A percentile compares a stretch with the other conserved stretches of the same genome.
Conservation (phyloP, 2,113 vertebrate species). For the Siphamia tubifer region DNA sequence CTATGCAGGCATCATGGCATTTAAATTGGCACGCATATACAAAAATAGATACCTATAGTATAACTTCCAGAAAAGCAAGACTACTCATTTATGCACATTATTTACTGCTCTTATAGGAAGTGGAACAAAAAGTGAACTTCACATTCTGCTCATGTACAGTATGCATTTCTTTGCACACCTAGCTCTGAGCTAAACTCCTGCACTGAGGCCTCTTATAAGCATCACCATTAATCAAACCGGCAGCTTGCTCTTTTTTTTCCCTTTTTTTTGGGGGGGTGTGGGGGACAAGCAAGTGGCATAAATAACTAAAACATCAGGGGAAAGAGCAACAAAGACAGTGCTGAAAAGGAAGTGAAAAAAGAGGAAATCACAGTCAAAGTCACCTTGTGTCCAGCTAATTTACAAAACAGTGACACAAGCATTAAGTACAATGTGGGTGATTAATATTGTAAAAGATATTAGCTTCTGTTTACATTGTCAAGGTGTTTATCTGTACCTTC, state of each 20-base stretch:
- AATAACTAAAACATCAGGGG: conserved; percentile 63
- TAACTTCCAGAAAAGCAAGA: conserved; percentile 5
- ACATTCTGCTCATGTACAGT: conserved; percentile 25
- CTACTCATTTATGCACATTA: conserved; percentile 33
- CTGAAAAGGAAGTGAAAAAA: conserved; percentile 23
- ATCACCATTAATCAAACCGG: conserved; percentile 71
- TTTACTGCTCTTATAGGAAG: conserved; percentile 56
- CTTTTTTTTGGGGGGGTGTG: too few species aligned
- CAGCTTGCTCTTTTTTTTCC: conserved; percentile 38
- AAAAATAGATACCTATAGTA: not conserved
- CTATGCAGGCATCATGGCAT: not conserved
- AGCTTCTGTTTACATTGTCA: conserved; percentile 41
- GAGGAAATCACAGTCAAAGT: conserved; percentile 54
- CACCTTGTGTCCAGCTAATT: conserved; percentile 68
- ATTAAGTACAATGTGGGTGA: conserved; percentile 27
- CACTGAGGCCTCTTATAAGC: conserved; percentile 33
- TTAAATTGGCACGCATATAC: conserved; percentile 15
- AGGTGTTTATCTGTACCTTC: conserved; percentile 35
- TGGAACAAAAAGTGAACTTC: conserved; percentile 35
- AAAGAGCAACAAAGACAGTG: not conserved
- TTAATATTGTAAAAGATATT: conserved; percentile 40
- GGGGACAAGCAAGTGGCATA: conserved; percentile 63
- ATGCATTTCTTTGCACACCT: conserved; percentile 19
- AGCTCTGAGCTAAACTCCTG: conserved; percentile 56
- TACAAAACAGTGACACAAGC: conserved; percentile 34